Conservation (phyloP, 2,888 invertebrate species). For the Harpalus rubripes region DNA sequence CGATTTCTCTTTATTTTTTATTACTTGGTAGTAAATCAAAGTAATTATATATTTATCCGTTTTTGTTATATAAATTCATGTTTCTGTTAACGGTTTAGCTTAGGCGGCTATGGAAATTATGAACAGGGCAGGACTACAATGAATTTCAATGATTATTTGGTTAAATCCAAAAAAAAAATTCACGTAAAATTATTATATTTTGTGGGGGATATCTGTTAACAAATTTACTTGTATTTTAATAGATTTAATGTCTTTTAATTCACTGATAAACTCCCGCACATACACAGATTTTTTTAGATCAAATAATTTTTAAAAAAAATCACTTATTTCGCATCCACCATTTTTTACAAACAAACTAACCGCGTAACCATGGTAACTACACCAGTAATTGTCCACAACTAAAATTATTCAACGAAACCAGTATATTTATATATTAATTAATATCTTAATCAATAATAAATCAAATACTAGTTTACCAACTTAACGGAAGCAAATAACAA, state of each 20-base stretch:
- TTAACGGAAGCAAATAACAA: conserved; percentile 61
- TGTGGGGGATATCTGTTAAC: too few species aligned
- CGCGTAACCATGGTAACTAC: conserved; percentile 54
- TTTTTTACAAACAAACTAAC: conserved; percentile 18
- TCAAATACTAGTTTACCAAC: conserved; percentile 59
- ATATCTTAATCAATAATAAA: conserved; percentile 65
- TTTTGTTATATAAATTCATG: conserved; percentile 60
- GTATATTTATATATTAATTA: conserved; percentile 65
- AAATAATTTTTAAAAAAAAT: neutral
- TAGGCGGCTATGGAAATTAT: conserved; percentile 33
- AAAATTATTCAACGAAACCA: conserved; percentile 57
- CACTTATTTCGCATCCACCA: conserved; percentile 37
- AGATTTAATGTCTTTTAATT: neutral
- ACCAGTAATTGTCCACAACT: conserved; percentile 55
- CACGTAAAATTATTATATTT: too few species aligned
- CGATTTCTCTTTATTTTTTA: conserved; percentile 61
- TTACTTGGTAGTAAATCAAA: conserved; percentile 54
- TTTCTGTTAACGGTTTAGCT: conserved; percentile 6
- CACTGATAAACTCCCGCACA: neutral
- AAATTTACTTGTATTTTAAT: too few species aligned
- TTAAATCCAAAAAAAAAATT: too few species aligned
- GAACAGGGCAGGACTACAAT: conserved; percentile 30
- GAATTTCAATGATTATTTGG: too few species aligned
- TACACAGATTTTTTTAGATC: neutral
- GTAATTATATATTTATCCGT: conserved; percentile 62